Conservation (phyloP, 2,888 invertebrate species). For the Mesorhabditis sp. region DNA sequence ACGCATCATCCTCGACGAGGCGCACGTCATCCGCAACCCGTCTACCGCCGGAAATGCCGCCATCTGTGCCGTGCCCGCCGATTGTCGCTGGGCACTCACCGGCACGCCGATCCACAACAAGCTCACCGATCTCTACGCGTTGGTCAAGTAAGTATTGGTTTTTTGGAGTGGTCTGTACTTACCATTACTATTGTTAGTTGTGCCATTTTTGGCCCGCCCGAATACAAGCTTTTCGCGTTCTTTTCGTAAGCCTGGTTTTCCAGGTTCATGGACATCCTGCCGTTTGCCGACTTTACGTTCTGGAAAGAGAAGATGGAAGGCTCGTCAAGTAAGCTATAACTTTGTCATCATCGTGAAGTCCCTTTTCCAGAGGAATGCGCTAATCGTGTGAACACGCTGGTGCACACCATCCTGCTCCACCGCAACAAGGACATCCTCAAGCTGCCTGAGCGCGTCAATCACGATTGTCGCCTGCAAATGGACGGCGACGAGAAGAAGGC, state of each 20-base stretch:
- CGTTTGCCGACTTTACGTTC: conserved; percentile 82
- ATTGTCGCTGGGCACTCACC: conserved; percentile 78
- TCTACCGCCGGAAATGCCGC: conserved; percentile 61
- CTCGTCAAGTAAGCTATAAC: conserved; percentile 19
- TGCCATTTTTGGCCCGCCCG: not conserved
- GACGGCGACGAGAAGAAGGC: conserved; percentile 54
- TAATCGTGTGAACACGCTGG: conserved; percentile 76
- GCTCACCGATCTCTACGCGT: conserved; percentile 69
- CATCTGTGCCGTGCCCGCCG: conserved; percentile 69
- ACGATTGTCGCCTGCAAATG: conserved; percentile 53
- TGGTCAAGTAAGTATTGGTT: conserved; percentile 56
- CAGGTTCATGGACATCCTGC: conserved; percentile 77
- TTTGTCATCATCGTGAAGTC: not conserved
- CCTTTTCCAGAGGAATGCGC: conserved; percentile 25
- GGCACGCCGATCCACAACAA: conserved; percentile 91
- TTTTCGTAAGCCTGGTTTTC: conserved; percentile 6
- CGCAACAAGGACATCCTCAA: conserved; percentile 63
- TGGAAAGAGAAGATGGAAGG: conserved; percentile 87
- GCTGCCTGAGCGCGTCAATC: conserved; percentile 49
- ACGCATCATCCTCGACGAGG: conserved; percentile 86
- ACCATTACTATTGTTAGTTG: not conserved
- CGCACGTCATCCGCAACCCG: conserved; percentile 83
- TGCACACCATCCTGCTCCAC: conserved; percentile 79
- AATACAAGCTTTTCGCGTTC: not conserved
- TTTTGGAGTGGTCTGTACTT: not conserved